phyloP scores from a whole-genome alignment of 2,888 invertebrate genomes.

The Crossocerus cetratus region DNA sequence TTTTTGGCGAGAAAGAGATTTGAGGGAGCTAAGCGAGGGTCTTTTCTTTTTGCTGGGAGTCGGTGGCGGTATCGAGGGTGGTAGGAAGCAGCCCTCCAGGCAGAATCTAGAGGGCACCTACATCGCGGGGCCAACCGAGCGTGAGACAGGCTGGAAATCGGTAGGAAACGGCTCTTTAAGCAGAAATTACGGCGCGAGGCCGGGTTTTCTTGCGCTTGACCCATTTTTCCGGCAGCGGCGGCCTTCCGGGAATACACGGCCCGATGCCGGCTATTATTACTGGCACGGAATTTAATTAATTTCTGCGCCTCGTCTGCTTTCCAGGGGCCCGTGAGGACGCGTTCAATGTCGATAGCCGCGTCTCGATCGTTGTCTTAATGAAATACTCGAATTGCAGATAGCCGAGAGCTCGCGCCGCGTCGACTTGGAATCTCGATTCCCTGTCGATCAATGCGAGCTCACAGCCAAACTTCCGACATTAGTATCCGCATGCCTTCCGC shows the following conservation, averaged over 20 bases:
- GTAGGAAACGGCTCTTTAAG: constrained; percentile 12
- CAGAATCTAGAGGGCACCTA: too few relatives aligned
- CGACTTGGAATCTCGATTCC: neutral
- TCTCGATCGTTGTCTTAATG: constrained; percentile 12
- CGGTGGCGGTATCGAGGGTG: too few relatives aligned
- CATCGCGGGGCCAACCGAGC: constrained; percentile 1
- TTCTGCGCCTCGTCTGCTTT: constrained; percentile 27
- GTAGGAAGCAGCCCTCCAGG: too few relatives aligned
- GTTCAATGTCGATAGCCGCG: constrained; percentile 17
- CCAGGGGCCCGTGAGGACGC: neutral
- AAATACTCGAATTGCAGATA: constrained; percentile 1
- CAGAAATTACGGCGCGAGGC: constrained; percentile 1
- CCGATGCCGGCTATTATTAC: constrained; percentile 32
- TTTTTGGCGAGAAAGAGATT: too few relatives aligned
- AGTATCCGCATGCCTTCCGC: too few relatives aligned
- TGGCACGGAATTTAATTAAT: constrained; percentile 47
- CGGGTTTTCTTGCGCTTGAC: constrained; percentile 47
- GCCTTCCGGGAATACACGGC: constrained; percentile 21
- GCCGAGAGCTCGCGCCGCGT: neutral
- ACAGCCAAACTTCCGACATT: too few relatives aligned
- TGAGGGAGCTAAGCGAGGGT: too few relatives aligned
- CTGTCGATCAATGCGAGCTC: too few relatives aligned
- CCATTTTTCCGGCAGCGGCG: constrained; percentile 27
- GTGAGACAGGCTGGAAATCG: constrained; percentile 17
- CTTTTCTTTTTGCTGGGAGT: too few relatives aligned